Evolutionary conservation across 2,888 invertebrate species (phyloP), one percentile per base, ranked within the genome.

Genomic region (Empis stercorea): DNA sequence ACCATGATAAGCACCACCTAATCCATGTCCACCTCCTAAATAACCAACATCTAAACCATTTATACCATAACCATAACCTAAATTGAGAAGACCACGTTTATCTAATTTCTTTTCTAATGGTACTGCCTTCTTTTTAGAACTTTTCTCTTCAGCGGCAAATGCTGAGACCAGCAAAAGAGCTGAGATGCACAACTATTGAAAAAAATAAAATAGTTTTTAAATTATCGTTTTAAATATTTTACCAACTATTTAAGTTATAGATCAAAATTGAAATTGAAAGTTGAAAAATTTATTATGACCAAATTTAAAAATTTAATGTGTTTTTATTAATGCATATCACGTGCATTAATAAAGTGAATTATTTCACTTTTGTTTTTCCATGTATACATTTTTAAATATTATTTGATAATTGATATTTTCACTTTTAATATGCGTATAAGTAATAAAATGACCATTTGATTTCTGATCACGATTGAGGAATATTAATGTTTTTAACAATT

Each of bases 41-140:
- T 81, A 80, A 44, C 86, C 86, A 53, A 84, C 68, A 62, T 84
- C 84, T 54, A 83, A 76, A 55, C 84, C 85, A 59, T 80, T 78
- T 61, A 78, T 75, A 50, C 84, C 84, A 66, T 87, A 86, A 46
- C 87, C 87, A 59, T 86, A 85, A 57, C 86, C 87, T 62, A 86
- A 74, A 63, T 82, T 79, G 50, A 84, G 73, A 57, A 87, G 76
- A 56, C 87, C 87, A 57, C 87, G 82, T 70, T 87, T 87, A 71
- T 84, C 84, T 66, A 84, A 76, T 68, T 86, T 86, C 75, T 87
- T 84, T 53, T 81, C 82, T 55, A 76, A 66, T 47, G 78, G 73
- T 58, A 74, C 74, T 58, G 74, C 76, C 61, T 74, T 73, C 53
- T 59, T 60, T 66, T 78, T 78, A n/a, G 20, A n/a, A 34, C 74